Conservation (phyloP, 1,140 invertebrate genomes). For the Eriocheir sinensis region DNA sequence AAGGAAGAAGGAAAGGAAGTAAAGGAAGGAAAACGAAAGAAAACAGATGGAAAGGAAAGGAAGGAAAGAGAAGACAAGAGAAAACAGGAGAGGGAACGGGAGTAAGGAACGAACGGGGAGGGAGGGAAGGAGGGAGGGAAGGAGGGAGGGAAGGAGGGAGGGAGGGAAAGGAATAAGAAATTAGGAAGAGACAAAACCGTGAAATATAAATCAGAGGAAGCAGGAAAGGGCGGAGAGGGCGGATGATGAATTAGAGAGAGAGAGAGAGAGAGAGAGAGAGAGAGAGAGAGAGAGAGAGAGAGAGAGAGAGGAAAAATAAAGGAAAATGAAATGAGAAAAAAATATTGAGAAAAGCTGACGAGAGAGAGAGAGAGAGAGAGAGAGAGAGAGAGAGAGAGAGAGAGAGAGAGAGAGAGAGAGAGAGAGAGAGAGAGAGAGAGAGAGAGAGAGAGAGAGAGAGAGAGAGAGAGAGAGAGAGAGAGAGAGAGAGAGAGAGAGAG, state of each 20-base stretch:
- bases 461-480: no score
- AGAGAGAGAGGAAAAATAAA: neutral
- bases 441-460: no score
- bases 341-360: no score
- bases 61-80: neutral
- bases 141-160: neutral
- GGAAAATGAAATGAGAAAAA: no score
- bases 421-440: no score
- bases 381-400: no score
- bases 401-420: no score
- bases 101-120: neutral
- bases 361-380: no score
- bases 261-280: neutral
- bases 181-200: neutral
- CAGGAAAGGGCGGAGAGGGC: neutral
- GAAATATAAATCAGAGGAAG: neutral
- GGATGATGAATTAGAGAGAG: neutral
- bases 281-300: neutral
- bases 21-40: neutral
- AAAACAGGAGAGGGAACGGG: neutral
- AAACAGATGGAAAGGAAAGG: neutral
- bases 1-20: neutral
- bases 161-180: neutral
- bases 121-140: neutral
- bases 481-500: no score